Evolutionary conservation across 1,140 invertebrate genomes (phyloP).

Genomic region (Diachasma alloeum): DNA sequence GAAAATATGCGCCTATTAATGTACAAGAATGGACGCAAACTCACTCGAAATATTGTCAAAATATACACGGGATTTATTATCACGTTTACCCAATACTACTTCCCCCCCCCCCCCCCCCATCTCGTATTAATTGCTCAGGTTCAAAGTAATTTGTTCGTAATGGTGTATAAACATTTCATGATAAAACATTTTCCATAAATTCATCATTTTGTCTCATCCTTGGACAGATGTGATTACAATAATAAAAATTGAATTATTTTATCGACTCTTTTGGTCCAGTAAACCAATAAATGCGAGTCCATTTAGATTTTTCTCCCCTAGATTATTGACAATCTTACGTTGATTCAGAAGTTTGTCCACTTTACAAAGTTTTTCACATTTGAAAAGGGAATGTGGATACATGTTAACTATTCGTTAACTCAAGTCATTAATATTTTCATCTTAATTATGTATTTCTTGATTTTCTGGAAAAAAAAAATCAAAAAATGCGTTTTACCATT

Average conservation of each 20-base stretch:
- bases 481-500: no score
- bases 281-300: neutral
- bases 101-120: no score
- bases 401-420: neutral
- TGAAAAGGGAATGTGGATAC: neutral
- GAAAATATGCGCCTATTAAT: conserved; percentile 8
- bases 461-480: no score
- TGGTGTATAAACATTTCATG: neutral
- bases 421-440: neutral
- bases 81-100: no score
- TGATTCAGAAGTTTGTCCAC: neutral
- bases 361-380: neutral
- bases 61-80: conserved; percentile 37
- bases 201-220: neutral
- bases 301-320: neutral
- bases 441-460: no score
- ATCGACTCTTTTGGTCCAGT: conserved; percentile 14
- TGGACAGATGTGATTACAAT: conserved; percentile 10
- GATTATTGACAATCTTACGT: neutral
- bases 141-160: neutral
- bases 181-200: neutral
- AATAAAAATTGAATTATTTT: neutral
- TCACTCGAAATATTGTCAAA: conserved; percentile 50
- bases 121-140: neutral
- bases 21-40: conserved; percentile 20